These are phyloP conservation scores for Pachydiplax longipennis DNA, from an alignment of 2,888 invertebrate genomes.

Conservation along the genomic window DNA sequence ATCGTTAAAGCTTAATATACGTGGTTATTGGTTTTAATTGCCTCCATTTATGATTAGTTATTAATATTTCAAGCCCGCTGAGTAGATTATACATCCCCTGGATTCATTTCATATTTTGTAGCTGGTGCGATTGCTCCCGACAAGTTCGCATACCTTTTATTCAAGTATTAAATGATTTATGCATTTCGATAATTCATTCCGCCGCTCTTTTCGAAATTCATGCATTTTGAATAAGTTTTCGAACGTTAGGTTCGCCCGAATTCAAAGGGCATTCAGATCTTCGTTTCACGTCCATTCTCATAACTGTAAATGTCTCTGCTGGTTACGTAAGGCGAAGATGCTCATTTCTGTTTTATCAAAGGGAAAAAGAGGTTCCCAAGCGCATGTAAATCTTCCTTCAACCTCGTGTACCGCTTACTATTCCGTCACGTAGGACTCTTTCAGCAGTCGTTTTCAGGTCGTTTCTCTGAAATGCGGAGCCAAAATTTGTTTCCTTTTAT, in stretches of 20 bases:
- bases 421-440: background rate
- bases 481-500: background rate
- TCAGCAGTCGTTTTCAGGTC: background rate
- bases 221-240: background rate
- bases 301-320: background rate
- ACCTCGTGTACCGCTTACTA: background rate
- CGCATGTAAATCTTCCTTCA: background rate
- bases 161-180: background rate
- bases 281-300: background rate
- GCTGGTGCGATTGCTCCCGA: too few relatives aligned
- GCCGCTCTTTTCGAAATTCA: background rate
- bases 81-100: too few relatives aligned
- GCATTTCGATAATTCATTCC: background rate
- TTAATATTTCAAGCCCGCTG: too few relatives aligned
- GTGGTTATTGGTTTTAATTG: too few relatives aligned
- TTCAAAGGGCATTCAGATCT: background rate
- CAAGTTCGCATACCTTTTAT: too few relatives aligned
- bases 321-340: background rate
- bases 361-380: background rate
- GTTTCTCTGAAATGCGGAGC: background rate
- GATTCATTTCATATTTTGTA: too few relatives aligned
- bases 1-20: too few relatives aligned
- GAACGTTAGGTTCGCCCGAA: background rate
- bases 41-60: too few relatives aligned
- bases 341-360: background rate